phyloP scores from a whole-genome alignment of 2,113 vertebrate species.

The Chaetops frenatus region DNA sequence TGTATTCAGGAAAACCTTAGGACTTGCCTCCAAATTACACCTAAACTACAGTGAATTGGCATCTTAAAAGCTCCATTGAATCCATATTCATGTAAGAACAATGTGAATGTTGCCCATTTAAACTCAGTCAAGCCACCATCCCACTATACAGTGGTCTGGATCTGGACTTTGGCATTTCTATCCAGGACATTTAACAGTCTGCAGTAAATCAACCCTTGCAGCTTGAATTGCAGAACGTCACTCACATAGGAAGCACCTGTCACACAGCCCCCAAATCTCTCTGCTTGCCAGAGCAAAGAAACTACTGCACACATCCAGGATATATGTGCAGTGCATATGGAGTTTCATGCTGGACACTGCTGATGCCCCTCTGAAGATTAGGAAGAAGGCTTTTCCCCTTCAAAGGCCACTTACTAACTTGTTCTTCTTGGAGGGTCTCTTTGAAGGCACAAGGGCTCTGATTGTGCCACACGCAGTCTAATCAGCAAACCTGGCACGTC shows the following conservation, averaged over 20 bases:
- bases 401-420: not conserved
- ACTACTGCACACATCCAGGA: not conserved
- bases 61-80: not conserved
- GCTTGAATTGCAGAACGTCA: not conserved
- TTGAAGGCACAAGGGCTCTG: not conserved
- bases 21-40: not conserved
- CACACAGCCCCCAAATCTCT: not conserved
- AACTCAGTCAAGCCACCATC: not conserved
- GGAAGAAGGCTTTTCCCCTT: not conserved
- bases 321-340: not conserved
- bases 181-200: not conserved
- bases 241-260: not conserved
- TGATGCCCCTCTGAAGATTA: not conserved
- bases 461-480: not conserved
- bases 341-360: not conserved
- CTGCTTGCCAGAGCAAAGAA: not conserved
- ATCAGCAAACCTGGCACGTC: slow-evolving; percentile 6
- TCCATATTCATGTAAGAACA: not conserved
- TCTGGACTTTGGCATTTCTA: not conserved
- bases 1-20: not conserved
- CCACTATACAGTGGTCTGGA: not conserved
- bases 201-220: not conserved
- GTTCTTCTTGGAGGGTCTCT: not conserved
- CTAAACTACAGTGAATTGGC: not conserved
- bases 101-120: not conserved